Evolutionary conservation across 2,113 vertebrate genomes (phyloP).

Genomic region (Hippocampus guttulatus): DNA sequence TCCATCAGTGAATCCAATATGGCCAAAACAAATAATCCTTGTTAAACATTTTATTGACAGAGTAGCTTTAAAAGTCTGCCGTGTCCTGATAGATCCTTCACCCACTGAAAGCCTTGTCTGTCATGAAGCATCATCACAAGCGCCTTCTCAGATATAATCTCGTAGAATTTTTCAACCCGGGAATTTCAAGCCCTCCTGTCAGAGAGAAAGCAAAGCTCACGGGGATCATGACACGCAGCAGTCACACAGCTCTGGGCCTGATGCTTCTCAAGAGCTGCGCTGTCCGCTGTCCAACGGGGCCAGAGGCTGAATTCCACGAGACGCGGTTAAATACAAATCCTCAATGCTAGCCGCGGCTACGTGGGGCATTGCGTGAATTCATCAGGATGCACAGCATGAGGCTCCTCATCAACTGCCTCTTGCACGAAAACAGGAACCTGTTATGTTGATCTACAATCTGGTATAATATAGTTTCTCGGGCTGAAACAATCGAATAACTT

Average conservation of each 20-base stretch:
- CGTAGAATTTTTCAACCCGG: slow-evolving; percentile 72
- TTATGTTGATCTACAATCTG: slow-evolving; percentile 11
- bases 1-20: slow-evolving; percentile 24
- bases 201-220: slow-evolving; percentile 70
- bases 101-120: slow-evolving; percentile 61
- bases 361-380: slow-evolving; percentile 22
- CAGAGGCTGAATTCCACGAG: slow-evolving; percentile 49
- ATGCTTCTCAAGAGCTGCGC: slow-evolving; percentile 64
- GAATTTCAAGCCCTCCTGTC: slow-evolving; percentile 74
- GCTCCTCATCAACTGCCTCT: slow-evolving; percentile 12
- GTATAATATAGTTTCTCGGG: neutral
- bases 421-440: slow-evolving; percentile 10
- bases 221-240: slow-evolving; percentile 71
- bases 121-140: slow-evolving; percentile 70
- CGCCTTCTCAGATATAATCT: slow-evolving; percentile 74
- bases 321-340: slow-evolving; percentile 41
- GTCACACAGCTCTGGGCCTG: slow-evolving; percentile 69
- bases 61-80: slow-evolving; percentile 20
- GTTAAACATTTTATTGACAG: neutral
- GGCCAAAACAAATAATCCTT: slow-evolving; percentile 1
- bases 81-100: slow-evolving; percentile 40
- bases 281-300: slow-evolving; percentile 62
- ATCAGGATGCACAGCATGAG: neutral
- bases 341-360: slow-evolving; percentile 13
- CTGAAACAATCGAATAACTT: neutral